Conservation (phyloP, 2,113 vertebrate genomes). For the Phoenicopterus ruber region DNA sequence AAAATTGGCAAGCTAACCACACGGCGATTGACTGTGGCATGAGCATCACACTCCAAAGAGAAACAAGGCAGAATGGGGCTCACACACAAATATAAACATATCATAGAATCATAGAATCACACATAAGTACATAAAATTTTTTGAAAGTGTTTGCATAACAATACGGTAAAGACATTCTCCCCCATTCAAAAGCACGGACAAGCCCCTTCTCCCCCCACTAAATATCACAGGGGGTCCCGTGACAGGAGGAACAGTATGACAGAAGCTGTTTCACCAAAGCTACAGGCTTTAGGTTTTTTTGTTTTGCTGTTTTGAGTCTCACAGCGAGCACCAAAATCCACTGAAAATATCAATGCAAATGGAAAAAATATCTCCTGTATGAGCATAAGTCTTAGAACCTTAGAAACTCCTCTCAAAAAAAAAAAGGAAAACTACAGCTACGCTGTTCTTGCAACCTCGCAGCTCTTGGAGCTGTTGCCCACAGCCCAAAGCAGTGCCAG, state of each 20-base stretch:
- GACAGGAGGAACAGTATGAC: not conserved
- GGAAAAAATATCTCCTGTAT: not conserved
- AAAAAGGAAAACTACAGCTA: not conserved
- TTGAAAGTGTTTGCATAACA: not conserved
- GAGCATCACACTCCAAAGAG: not conserved
- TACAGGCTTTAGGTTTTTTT: not conserved
- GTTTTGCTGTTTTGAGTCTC: not conserved
- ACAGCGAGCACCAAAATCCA: not conserved
- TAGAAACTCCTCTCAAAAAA: not conserved
- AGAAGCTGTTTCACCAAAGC: not conserved
- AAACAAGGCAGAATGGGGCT: not conserved
- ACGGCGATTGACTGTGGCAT: fast-evolving
- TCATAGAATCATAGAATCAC: too few relatives aligned
- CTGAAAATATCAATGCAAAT: not conserved
- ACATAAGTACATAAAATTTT: fast-evolving
- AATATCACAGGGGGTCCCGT: not conserved
- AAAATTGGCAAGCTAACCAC: not conserved
- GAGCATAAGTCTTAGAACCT: not conserved
- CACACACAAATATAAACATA: too few relatives aligned
- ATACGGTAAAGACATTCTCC: not conserved
- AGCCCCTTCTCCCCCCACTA: not conserved
- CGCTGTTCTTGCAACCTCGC: not conserved
- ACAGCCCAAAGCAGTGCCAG: fast-evolving
- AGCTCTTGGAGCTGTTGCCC: not conserved
- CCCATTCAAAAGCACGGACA: not conserved